phyloP scores from a whole-genome alignment of 2,797 vertebrate genomes.

The Pseudomugil tenellus region DNA sequence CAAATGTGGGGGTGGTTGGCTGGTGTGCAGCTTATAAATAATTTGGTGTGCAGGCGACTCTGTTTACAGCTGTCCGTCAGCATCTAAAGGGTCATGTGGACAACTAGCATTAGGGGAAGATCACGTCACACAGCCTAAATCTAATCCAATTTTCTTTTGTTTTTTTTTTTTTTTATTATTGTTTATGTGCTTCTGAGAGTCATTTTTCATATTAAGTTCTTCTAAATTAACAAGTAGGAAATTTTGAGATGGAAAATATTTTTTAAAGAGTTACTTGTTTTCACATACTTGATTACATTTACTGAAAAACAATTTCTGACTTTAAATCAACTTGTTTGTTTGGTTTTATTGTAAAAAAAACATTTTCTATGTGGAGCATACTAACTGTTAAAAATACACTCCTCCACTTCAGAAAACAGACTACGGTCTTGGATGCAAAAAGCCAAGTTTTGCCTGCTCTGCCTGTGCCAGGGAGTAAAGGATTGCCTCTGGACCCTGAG shows the following conservation, averaged over 20 bases:
- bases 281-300: neutral
- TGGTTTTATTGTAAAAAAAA: neutral
- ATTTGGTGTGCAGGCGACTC: slow-evolving; percentile 89
- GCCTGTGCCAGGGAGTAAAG: slow-evolving; percentile 53
- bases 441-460: slow-evolving; percentile 48
- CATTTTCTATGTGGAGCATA: neutral
- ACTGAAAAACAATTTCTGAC: neutral
- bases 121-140: slow-evolving; percentile 60
- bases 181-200: neutral
- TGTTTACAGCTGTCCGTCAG: slow-evolving; percentile 86
- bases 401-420: slow-evolving; percentile 43
- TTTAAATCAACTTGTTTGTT: neutral
- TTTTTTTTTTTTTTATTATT: neutral
- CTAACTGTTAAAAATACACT: slow-evolving; percentile 42
- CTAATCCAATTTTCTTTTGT: slow-evolving; percentile 31
- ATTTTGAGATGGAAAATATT: neutral
- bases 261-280: neutral
- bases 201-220: neutral
- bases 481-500: slow-evolving; percentile 59
- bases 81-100: slow-evolving; percentile 87
- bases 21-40: slow-evolving; percentile 90
- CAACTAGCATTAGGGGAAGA: slow-evolving; percentile 69
- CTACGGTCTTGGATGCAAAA: slow-evolving; percentile 33
- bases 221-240: neutral
- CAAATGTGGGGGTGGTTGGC: slow-evolving; percentile 80